These are phyloP conservation scores for Aspidiotus destructor DNA, from an alignment of 2,888 invertebrate species.

Conservation along the genomic window DNA sequence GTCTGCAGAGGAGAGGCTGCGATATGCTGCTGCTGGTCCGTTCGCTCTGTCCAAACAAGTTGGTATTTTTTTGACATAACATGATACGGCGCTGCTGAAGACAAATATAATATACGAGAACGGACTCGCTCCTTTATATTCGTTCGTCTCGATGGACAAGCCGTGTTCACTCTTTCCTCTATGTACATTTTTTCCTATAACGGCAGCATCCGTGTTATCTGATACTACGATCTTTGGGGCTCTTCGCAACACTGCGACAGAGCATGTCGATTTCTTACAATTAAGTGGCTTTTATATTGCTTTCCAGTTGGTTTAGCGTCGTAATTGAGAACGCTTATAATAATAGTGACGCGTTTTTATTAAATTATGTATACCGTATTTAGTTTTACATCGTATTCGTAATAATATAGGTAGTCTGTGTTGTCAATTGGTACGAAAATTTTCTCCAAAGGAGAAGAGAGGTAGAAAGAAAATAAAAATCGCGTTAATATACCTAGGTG, in stretches of 20 bases:
- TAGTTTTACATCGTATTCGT: no score
- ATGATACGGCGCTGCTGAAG: constrained; percentile 30
- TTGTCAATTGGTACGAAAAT: no score
- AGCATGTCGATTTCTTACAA: constrained; percentile 28
- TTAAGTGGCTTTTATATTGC: constrained; percentile 29
- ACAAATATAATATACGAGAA: constrained; percentile 21
- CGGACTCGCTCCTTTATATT: constrained; percentile 5
- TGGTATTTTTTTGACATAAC: constrained; percentile 31
- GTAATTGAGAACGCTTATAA: constrained; percentile 28
- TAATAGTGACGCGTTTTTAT: constrained; percentile 27
- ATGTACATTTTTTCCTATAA: no score
- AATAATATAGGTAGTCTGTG: no score
- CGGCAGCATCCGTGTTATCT: constrained; percentile 13
- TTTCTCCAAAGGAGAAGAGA: no score
- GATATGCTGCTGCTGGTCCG: constrained; percentile 9
- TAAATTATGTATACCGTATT: constrained; percentile 13
- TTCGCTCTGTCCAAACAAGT: constrained; percentile 24
- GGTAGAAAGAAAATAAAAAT: no score
- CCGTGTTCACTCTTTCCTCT: constrained; percentile 14
- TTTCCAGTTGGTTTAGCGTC: constrained; percentile 27
- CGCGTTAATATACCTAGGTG: no score
- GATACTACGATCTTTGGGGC: constrained; percentile 25
- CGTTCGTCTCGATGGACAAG: constrained; percentile 25
- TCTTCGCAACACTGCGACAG: constrained; percentile 21
- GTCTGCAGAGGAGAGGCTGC: background rate